Percentiles rank a stretch among this genome's conserved stretches.
Evolutionary conservation across 2,797 vertebrate genomes (phyloP).

Genomic region (Lithobates sylvaticus): DNA sequence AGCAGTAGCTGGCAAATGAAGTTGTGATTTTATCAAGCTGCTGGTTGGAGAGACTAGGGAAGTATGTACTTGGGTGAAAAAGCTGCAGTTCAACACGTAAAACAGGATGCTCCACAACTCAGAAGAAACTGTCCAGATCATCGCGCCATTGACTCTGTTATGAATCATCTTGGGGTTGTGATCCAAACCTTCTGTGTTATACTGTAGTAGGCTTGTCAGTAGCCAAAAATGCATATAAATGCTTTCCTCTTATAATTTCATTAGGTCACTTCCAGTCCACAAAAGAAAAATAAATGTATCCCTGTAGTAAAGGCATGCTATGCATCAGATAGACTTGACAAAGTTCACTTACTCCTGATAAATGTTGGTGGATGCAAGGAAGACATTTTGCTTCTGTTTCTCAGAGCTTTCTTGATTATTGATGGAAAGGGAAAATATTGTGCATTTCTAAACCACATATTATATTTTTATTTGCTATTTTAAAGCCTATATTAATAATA

Average conservation of each 20-base stretch:
- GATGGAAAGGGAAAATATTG: background rate
- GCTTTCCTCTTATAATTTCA: background rate
- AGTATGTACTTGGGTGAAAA: conserved; percentile 35
- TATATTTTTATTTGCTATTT: background rate
- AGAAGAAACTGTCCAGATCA: conserved; percentile 42
- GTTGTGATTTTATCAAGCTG: conserved; percentile 49
- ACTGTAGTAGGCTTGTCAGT: background rate
- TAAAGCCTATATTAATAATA: no score
- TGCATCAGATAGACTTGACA: background rate
- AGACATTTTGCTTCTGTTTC: background rate
- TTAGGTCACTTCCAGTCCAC: conserved; percentile 18
- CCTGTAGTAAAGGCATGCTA: conserved; percentile 25
- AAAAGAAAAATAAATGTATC: conserved; percentile 26
- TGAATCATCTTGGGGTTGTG: background rate
- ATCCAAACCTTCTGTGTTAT: background rate
- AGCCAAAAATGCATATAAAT: background rate
- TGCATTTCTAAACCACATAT: background rate
- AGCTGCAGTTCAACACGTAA: background rate
- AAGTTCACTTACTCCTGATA: background rate
- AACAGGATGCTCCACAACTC: background rate
- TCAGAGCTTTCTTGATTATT: background rate
- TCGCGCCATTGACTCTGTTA: conserved; percentile 17
- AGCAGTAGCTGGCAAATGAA: conserved; percentile 16
- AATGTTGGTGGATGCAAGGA: background rate
- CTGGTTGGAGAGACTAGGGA: conserved; percentile 14